Base-by-base conservation (phyloP, 2,113 vertebrate species). In the Apodemus speciosus region DNA sequence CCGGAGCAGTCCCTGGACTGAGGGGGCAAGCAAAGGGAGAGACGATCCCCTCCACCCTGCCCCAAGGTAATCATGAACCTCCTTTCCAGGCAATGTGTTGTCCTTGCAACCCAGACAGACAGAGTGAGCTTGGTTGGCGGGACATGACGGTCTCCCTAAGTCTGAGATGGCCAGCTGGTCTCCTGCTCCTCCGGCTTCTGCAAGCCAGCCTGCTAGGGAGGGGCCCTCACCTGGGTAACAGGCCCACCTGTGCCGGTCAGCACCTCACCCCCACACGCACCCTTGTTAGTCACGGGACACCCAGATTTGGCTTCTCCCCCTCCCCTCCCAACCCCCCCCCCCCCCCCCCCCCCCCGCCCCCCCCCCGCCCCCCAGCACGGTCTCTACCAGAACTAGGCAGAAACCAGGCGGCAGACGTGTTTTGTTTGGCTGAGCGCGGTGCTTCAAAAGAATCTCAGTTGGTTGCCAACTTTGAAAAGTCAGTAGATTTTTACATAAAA, bases 381-480 rank as follows among this genome's bases (percentile, higher is more conserved):
- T 85, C 93, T 85, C 90, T 23, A 68, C 93, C 90, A 89, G 71
- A 64, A 81, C 77, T 4, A 62, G 93, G 96, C 94, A 94, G 93
- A 91, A 92, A 92, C 92, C 60, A 11, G 90, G 30, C 64, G 25
- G 95, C 92, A 95, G 91, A 96, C 95, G 66, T 96, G 95, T 96
- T 97, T 96, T 87, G 87, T 94, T 97, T 97, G 97, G 97, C 97
- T n/a, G 40, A 95, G 94, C 58, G 20, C 13, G 25, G 84, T 18
- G 87, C 91, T 94, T 94, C 85, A 87, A 87, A 97, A 96, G 95
- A 97, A 97, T 97, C 71, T 91, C 60, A 94, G 77, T 64, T 51
- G 71, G 93, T 95, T 97, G 97, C 96, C 97, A 97, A 94, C 66
- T 97, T 89, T 88, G 64, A 93, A 94, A 97, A 97, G 95, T 92